Evolutionary conservation across 2,888 invertebrate genomes (phyloP).

Genomic region (Monochamus alternatus): DNA sequence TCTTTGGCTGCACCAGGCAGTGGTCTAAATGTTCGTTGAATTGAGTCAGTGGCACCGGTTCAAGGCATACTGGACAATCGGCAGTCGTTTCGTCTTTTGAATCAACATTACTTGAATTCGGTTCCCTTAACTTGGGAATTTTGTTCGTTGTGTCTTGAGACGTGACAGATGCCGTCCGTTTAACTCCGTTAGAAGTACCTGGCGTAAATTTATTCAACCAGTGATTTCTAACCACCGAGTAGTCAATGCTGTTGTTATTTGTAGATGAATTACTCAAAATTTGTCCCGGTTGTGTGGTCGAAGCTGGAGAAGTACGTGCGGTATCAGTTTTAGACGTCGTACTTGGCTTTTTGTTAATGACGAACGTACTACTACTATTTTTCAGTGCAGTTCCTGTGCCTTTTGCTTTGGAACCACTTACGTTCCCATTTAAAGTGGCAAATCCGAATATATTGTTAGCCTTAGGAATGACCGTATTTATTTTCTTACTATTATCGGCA

Average conservation of each 20-base stretch:
- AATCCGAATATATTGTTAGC: slow-evolving; percentile 59
- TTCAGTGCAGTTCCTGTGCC: slow-evolving; percentile 64
- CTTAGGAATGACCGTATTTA: slow-evolving; percentile 52
- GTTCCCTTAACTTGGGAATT: slow-evolving; percentile 34
- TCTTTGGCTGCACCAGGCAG: slow-evolving; percentile 51
- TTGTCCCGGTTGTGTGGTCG: slow-evolving; percentile 51
- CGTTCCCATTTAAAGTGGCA: slow-evolving; percentile 49
- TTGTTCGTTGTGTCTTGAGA: slow-evolving; percentile 39
- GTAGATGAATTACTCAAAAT: slow-evolving; percentile 36
- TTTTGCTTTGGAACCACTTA: slow-evolving; percentile 15
- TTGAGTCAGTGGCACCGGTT: slow-evolving; percentile 52
- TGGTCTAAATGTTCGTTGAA: slow-evolving; percentile 66
- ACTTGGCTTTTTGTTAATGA: slow-evolving; percentile 52
- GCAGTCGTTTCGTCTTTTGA: slow-evolving; percentile 29
- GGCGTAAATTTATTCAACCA: slow-evolving; percentile 67
- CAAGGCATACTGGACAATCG: slow-evolving; percentile 69
- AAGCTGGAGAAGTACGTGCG: slow-evolving; percentile 17
- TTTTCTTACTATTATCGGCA: slow-evolving; percentile 42
- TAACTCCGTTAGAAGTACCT: slow-evolving; percentile 35
- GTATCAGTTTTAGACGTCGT: slow-evolving; percentile 35
- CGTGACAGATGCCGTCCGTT: slow-evolving; percentile 33
- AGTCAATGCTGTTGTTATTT: slow-evolving; percentile 52
- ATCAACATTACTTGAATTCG: not conserved
- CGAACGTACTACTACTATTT: slow-evolving; percentile 60
- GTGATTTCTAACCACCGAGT: slow-evolving; percentile 66